Percentiles rank a stretch among this genome's conserved stretches.
phyloP scores from a whole-genome alignment of 2,113 vertebrate genomes.

The Barnardius zonarius region DNA sequence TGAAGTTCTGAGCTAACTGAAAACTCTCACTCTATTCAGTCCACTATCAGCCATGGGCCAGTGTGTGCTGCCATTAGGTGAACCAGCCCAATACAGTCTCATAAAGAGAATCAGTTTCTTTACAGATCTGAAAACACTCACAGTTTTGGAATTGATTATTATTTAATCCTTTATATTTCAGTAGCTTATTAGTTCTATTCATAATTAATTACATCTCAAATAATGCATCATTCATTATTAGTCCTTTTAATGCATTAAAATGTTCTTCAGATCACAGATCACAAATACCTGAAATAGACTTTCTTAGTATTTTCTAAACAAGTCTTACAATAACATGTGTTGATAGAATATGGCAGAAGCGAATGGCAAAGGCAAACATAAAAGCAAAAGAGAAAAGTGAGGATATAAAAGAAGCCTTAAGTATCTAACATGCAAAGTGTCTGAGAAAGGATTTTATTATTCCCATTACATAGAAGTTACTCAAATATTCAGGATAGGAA shows the following conservation, averaged over 20 bases:
- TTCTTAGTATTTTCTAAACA: not conserved
- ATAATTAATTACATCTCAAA: not conserved
- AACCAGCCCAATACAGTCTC: not conserved
- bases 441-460: not conserved
- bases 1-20: not conserved
- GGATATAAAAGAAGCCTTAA: not conserved
- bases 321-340: not conserved
- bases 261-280: not conserved
- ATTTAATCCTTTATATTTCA: not conserved
- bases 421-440: not conserved
- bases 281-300: slow-evolving; percentile 1
- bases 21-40: not conserved
- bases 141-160: not conserved
- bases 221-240: slow-evolving; percentile 10
- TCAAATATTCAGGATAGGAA: not conserved
- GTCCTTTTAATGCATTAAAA: slow-evolving; percentile 39
- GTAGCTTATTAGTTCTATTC: not conserved
- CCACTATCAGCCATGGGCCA: not conserved
- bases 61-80: not conserved
- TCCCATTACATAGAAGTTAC: not conserved
- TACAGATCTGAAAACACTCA: not conserved
- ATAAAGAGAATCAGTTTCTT: not conserved
- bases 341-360: not conserved
- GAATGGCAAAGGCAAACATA: not conserved
- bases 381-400: not conserved